phyloP scores from a whole-genome alignment of 2,888 invertebrate species.

The Drosophila eohydei region DNA sequence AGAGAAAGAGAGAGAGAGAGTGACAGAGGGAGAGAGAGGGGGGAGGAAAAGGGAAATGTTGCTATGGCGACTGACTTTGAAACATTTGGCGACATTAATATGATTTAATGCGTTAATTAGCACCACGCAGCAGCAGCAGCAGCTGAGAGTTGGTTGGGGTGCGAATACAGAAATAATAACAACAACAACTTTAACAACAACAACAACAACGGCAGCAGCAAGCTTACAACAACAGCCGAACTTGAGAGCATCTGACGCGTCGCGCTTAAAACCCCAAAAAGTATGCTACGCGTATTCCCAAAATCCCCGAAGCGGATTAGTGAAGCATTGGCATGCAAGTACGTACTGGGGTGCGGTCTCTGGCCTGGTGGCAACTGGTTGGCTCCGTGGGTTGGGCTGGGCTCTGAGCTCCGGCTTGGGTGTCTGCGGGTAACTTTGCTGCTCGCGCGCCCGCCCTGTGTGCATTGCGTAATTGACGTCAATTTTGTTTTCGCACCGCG shows the following conservation, averaged over 20 bases:
- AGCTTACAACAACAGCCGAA: conserved; percentile 42
- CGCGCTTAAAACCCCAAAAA: conserved; percentile 71
- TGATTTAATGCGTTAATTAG: conserved; percentile 84
- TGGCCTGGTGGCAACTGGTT: conserved; percentile 65
- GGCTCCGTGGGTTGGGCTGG: background rate
- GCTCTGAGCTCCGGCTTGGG: conserved; percentile 3
- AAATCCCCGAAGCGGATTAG: conserved; percentile 85
- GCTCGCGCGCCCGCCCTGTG: conserved; percentile 49
- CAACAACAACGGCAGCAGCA: conserved; percentile 46
- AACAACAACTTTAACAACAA: conserved; percentile 38
- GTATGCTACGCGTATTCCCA: conserved; percentile 83
- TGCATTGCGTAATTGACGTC: conserved; percentile 85
- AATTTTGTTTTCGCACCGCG: conserved; percentile 85
- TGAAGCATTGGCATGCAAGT: conserved; percentile 59
- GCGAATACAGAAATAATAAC: conserved; percentile 42
- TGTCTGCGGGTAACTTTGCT: conserved; percentile 14
- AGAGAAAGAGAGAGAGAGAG: background rate
- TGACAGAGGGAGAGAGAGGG: background rate
- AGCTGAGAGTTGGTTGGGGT: conserved; percentile 46
- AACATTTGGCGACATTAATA: conserved; percentile 84
- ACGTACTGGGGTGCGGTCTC: conserved; percentile 17
- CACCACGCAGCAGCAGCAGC: conserved; percentile 62
- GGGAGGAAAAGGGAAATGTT: conserved; percentile 1
- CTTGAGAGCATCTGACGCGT: conserved; percentile 66
- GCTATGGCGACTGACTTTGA: conserved; percentile 67